Evolutionary conservation across 2,113 vertebrate genomes (phyloP).

Genomic region (Odontophorus gujanensis): DNA sequence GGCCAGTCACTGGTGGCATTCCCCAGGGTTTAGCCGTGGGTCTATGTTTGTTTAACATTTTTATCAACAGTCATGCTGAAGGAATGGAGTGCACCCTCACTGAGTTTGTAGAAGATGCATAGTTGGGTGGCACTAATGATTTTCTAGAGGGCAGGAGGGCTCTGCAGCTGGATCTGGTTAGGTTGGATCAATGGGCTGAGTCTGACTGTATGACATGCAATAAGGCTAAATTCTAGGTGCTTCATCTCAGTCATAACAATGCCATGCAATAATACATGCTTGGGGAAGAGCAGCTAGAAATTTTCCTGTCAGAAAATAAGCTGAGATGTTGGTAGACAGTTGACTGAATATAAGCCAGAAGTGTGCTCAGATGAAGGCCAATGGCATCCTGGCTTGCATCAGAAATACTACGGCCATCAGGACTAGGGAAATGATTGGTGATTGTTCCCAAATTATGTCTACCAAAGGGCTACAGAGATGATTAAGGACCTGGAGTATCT

Average conservation of each 20-base stretch:
- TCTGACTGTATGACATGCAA: neutral
- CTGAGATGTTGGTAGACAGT: neutral
- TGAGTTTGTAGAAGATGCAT: neutral
- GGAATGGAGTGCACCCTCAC: neutral
- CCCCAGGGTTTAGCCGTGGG: neutral
- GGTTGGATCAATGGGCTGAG: neutral
- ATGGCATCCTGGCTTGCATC: neutral
- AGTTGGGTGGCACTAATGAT: neutral
- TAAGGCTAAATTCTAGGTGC: neutral
- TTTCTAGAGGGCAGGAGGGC: neutral
- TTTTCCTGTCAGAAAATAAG: too few relatives aligned
- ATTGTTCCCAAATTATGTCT: neutral
- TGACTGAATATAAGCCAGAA: neutral
- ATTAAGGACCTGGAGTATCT: neutral
- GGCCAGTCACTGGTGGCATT: neutral
- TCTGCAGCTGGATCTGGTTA: neutral
- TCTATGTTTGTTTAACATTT: neutral
- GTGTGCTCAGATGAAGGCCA: neutral
- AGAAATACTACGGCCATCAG: neutral
- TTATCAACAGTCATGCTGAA: neutral
- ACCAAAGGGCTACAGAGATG: neutral
- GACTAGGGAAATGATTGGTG: neutral
- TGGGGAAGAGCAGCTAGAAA: neutral
- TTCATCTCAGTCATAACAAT: neutral
- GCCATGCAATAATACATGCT: neutral